These are phyloP conservation scores for Drosophila mettleri DNA, from an alignment of 2,888 invertebrate genomes.

Conservation along the genomic window DNA sequence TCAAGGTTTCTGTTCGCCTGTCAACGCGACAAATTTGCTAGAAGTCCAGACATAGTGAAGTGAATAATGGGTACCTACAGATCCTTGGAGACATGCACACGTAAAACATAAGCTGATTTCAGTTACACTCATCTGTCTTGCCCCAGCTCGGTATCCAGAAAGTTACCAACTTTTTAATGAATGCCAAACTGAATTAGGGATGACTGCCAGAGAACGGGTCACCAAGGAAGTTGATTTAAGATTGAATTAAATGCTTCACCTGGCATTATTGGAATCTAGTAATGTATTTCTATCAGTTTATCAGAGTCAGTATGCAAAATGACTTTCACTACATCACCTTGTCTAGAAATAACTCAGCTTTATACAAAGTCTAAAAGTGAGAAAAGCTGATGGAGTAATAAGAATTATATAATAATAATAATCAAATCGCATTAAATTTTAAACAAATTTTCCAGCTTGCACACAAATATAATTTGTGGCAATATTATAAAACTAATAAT, in stretches of 20 bases:
- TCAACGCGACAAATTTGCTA: conserved; percentile 44
- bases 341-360: too few relatives aligned
- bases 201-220: conserved; percentile 16
- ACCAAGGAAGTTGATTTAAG: neutral
- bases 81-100: conserved; percentile 31
- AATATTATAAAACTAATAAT: too few relatives aligned
- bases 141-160: conserved; percentile 11
- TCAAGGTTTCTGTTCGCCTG: conserved; percentile 42
- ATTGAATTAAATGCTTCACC: neutral
- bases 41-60: conserved; percentile 20
- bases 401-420: too few relatives aligned
- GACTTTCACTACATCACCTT: neutral
- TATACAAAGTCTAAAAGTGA: too few relatives aligned
- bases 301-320: neutral
- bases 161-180: conserved; percentile 57
- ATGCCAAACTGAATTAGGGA: conserved; percentile 37
- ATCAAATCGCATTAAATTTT: too few relatives aligned
- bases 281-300: neutral
- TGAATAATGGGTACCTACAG: conserved; percentile 15
- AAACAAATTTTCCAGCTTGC: too few relatives aligned
- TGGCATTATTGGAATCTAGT: neutral
- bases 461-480: too few relatives aligned
- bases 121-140: conserved; percentile 28
- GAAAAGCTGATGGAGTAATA: too few relatives aligned
- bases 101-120: conserved; percentile 19